Conservation (phyloP, 2,113 vertebrate genomes). For the Oenanthe oenanthe region DNA sequence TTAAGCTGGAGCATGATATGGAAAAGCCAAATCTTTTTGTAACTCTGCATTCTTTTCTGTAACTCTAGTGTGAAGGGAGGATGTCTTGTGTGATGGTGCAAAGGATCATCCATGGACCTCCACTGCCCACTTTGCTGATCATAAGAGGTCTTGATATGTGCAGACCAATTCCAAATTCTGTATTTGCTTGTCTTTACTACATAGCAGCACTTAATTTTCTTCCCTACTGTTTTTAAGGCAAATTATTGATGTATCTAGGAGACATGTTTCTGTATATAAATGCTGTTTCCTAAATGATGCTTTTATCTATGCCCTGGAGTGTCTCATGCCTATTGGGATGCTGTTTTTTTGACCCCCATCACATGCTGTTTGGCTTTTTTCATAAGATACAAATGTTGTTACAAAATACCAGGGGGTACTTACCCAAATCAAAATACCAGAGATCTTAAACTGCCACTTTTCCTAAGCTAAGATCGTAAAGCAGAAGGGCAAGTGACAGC, state of each 20-base stretch:
- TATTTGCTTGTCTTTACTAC: background rate
- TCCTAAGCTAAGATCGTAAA: background rate
- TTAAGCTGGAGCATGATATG: background rate
- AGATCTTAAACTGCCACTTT: background rate
- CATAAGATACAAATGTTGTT: background rate
- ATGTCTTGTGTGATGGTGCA: background rate
- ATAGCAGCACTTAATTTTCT: background rate
- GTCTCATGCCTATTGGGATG: background rate
- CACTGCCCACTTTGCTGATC: fast-evolving
- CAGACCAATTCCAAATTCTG: background rate
- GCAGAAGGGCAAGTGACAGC: background rate
- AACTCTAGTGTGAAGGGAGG: background rate
- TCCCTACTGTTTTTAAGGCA: background rate
- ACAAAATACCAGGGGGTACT: background rate
- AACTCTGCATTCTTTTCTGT: background rate
- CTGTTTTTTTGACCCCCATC: background rate
- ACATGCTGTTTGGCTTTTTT: background rate
- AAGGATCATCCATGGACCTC: background rate
- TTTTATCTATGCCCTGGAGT: background rate
- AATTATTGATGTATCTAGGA: background rate
- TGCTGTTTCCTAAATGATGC: background rate
- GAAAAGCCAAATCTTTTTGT: background rate
- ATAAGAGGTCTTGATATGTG: background rate
- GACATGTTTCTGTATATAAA: background rate
- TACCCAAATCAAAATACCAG: background rate